Evolutionary conservation across 2,797 vertebrate species (phyloP).

Genomic region (Poeciliopsis presidionis): DNA sequence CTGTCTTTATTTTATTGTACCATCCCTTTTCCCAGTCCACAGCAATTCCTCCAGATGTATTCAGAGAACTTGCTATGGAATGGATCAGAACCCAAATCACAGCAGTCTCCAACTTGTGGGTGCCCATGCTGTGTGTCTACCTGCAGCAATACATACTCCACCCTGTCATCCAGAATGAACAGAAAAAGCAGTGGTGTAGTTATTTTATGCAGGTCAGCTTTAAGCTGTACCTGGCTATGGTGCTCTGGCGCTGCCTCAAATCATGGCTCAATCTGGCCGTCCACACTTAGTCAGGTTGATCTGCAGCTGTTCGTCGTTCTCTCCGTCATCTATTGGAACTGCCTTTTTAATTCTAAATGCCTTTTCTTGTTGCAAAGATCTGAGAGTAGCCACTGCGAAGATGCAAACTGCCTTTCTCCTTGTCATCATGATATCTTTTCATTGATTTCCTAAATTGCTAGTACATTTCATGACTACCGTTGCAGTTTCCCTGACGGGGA

Average conservation of each 20-base stretch:
- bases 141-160: slow-evolving; percentile 1
- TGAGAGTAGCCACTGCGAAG: not conserved
- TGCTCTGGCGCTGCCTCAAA: not conserved
- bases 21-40: not conserved
- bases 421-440: not conserved
- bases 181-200: not conserved
- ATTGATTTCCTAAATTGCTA: not conserved
- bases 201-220: not conserved
- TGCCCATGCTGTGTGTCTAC: not conserved
- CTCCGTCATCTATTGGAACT: not conserved
- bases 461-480: not conserved
- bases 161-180: not conserved
- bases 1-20: not conserved
- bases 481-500: not conserved
- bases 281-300: not conserved
- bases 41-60: not conserved
- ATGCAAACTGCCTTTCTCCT: not conserved
- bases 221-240: not conserved
- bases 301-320: not conserved
- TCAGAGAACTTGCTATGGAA: not conserved
- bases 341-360: not conserved
- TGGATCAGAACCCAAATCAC: slow-evolving; percentile 1
- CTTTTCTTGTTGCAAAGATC: not conserved
- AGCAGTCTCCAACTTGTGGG: not conserved
- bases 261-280: not conserved